phyloP scores from a whole-genome alignment of 1,140 invertebrate species.

The Orchesella cincta region DNA sequence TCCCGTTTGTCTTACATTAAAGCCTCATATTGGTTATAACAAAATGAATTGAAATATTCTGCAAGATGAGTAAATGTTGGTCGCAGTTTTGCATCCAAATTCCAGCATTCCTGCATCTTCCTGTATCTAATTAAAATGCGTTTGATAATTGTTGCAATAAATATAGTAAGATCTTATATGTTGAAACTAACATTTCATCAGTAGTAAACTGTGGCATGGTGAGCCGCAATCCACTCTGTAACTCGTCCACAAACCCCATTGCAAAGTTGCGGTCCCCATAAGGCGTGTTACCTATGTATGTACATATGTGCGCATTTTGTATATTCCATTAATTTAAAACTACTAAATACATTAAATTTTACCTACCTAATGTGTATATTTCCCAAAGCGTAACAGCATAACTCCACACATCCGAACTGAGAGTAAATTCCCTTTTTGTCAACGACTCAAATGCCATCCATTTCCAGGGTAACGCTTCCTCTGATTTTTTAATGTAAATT shows the following conservation, averaged over 20 bases:
- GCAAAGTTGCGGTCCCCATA: not conserved
- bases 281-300: not conserved
- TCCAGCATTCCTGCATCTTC: not conserved
- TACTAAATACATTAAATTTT: not conserved
- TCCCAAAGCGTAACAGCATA: constrained; percentile 65
- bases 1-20: too few species aligned
- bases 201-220: not conserved
- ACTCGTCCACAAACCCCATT: not conserved
- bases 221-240: not conserved
- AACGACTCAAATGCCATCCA: constrained; percentile 88
- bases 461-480: constrained; percentile 64
- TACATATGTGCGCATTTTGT: not conserved
- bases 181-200: not conserved
- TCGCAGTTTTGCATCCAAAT: not conserved
- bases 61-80: not conserved
- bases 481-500: not conserved
- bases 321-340: not conserved
- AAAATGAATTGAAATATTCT: too few species aligned
- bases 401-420: constrained; percentile 82
- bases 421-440: constrained; percentile 73
- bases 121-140: not conserved
- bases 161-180: not conserved
- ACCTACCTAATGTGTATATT: not conserved
- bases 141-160: not conserved
- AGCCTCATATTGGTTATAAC: too few species aligned